Percentiles rank a stretch among this genome's conserved stretches.
Conservation (phyloP, 2,113 vertebrate species). For the Oxygymnocypris stewartii region DNA sequence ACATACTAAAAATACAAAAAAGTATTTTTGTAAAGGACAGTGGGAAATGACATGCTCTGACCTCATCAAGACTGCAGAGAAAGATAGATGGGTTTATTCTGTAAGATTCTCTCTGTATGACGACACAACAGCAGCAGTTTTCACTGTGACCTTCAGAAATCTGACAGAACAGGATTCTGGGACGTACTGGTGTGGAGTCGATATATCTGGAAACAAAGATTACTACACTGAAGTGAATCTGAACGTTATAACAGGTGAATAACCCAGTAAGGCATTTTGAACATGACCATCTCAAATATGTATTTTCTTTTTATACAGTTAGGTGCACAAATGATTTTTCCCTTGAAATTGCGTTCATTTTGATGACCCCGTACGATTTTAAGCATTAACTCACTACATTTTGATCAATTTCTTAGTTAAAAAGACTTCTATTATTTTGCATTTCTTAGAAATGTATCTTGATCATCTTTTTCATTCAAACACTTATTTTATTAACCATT, state of each 20-base stretch:
- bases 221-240: slow-evolving; percentile 57
- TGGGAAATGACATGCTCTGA: slow-evolving; percentile 36
- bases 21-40: slow-evolving; percentile 65
- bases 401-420: background rate
- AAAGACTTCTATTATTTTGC: no score
- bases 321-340: no score
- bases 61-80: background rate
- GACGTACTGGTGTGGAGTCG: slow-evolving; percentile 58
- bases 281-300: background rate
- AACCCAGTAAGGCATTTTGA: background rate
- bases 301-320: background rate
- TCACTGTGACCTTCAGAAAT: no score
- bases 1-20: background rate
- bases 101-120: slow-evolving; percentile 59
- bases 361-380: no score
- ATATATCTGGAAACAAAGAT: background rate
- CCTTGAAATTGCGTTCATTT: no score
- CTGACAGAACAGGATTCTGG: slow-evolving; percentile 47
- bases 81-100: background rate
- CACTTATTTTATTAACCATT: background rate
- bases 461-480: no score
- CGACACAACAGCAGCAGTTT: background rate
- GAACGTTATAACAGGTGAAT: slow-evolving; percentile 55
- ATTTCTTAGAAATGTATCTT: no score
- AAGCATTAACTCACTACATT: background rate